Conservation (phyloP, 2,797 vertebrate genomes). For the Etheostoma nigrum region DNA sequence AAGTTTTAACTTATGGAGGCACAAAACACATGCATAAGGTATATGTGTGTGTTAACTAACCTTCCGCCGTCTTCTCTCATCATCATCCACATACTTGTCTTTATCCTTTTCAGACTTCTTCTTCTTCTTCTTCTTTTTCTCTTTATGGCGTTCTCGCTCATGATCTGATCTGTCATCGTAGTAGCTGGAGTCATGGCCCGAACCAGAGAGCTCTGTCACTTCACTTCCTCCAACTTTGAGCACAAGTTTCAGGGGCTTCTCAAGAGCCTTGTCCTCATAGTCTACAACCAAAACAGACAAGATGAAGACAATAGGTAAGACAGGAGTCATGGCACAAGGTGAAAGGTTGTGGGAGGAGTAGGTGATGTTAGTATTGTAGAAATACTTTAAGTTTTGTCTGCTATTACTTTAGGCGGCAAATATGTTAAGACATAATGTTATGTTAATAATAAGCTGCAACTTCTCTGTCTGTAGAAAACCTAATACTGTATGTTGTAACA, state of each 20-base stretch:
- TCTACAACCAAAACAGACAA: constrained; percentile 78
- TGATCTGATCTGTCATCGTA: constrained; percentile 97
- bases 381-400: background rate
- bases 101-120: constrained; percentile 97
- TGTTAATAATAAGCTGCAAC: no score
- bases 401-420: background rate
- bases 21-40: background rate
- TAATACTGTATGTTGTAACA: background rate
- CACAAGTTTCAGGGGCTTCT: constrained; percentile 96
- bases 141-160: constrained; percentile 94
- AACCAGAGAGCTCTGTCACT: constrained; percentile 96
- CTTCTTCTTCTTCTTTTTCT: constrained; percentile 99
- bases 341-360: background rate
- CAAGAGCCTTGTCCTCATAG: constrained; percentile 92
- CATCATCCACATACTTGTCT: constrained; percentile 94
- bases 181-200: constrained; percentile 97
- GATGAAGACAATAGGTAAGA: background rate
- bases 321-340: no score
- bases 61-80: constrained; percentile 94
- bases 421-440: no score
- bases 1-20: background rate
- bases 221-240: constrained; percentile 98
- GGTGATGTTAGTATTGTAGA: background rate
- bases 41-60: constrained; percentile 69
- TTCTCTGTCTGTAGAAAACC: background rate